phyloP scores from a whole-genome alignment of 2,113 vertebrate species.

The Oryzias curvinotus region DNA sequence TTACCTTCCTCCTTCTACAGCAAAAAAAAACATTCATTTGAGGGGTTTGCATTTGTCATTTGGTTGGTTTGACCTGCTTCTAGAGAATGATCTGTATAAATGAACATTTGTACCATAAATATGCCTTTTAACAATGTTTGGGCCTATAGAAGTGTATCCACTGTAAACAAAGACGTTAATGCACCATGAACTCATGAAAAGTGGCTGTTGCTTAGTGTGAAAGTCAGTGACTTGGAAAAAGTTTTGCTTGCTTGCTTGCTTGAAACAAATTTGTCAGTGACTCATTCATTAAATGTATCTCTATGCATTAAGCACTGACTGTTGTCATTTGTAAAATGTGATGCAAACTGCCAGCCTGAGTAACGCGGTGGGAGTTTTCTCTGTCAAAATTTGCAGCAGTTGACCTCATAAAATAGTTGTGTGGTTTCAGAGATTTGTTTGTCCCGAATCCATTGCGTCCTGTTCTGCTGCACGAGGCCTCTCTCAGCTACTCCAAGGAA shows the following conservation, averaged over 20 bases:
- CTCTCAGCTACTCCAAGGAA: constrained; percentile 43
- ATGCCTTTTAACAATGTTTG: constrained; percentile 64
- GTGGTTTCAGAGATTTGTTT: constrained; percentile 47
- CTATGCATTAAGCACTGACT: constrained; percentile 68
- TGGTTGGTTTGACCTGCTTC: constrained; percentile 10
- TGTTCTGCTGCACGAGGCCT: constrained; percentile 35
- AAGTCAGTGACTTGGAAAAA: constrained; percentile 59
- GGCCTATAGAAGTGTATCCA: constrained; percentile 29
- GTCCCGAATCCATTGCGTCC: constrained; percentile 20
- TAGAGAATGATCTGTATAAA: constrained; percentile 35
- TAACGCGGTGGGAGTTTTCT: too few relatives aligned
- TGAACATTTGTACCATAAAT: constrained; percentile 41
- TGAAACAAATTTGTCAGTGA: constrained; percentile 73
- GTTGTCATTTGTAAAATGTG: constrained; percentile 21
- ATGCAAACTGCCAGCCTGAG: neutral
- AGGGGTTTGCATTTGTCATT: constrained; percentile 6
- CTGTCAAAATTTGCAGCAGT: constrained; percentile 18
- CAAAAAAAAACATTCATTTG: neutral
- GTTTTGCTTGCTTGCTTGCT: constrained; percentile 28
- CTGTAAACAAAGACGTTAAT: constrained; percentile 64
- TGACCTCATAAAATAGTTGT: constrained; percentile 29
- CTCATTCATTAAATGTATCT: constrained; percentile 75
- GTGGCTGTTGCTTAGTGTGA: constrained; percentile 67
- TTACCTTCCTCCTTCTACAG: constrained; percentile 4
- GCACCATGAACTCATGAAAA: constrained; percentile 70